Evolutionary conservation across 2,797 vertebrate species (phyloP), one percentile per base, ranked within the genome.

Genomic region (Mormyrops attenuatus): DNA sequence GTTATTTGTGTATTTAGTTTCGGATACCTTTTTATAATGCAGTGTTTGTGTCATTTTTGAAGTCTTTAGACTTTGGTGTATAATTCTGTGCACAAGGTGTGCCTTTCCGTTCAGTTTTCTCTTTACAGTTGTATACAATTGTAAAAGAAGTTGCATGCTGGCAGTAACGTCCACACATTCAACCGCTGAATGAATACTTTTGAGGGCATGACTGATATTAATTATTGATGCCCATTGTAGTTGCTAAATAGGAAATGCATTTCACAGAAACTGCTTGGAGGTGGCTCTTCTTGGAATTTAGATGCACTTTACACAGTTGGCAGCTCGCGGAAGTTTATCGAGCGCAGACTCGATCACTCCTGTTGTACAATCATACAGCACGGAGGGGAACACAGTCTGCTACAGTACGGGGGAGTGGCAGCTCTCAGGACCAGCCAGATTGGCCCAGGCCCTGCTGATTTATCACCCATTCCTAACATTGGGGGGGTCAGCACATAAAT

Each of bases 371-470:
- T 55, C 13, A 73, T 88, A 47, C 90, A 90, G 90, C 89, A 73
- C 85, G 93, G 92, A 93, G 91, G 89, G 90, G 90, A 93, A 90
- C 92, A 92, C 90, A 90, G 88, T 93, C 91, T 94, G 92, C 90
- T 90, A 55, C 0, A 92, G 53, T 34, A 90, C 86, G 0, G 20
- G 88, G 90, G 88, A 84, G 30, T 73, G 57, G 60, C 5, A 15
- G 49, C n/a, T 77, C 47, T 49, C 41, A 50, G 84, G 84, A 9
- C 60, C 26, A 50, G 88, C 84, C 26, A n/a, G 88, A 63, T 86
- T 17, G 20, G 47, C 47, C 44, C 82, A 69, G 26, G 82, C 22
- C 41, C 82, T 89, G 88, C 6, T 17, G 53, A 85, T 50, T 47
- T 49, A 6, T 44, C 41, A n/a, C 41, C 17, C 82, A 82, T 26